A percentile compares a stretch with the other conserved stretches of the same genome.
Conservation (phyloP, 2,888 invertebrate genomes). For the Quadroppia sp. region DNA sequence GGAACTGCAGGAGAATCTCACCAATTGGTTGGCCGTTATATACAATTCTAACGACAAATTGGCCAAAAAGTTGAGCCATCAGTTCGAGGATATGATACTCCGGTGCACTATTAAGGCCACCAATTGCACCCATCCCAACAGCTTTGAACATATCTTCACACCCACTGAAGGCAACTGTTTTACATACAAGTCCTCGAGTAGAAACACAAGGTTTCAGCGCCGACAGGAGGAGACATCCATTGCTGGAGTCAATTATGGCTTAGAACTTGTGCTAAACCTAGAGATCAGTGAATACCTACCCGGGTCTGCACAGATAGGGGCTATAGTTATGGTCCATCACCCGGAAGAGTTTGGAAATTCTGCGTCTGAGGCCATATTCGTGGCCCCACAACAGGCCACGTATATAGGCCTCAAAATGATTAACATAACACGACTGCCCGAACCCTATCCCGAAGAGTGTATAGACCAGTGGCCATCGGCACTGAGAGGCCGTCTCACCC, state of each 20-base stretch:
- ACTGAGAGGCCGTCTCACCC: constrained; percentile 41
- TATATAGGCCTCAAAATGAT: constrained; percentile 45
- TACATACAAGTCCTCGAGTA: constrained; percentile 41
- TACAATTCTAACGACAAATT: constrained; percentile 42
- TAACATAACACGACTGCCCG: constrained; percentile 44
- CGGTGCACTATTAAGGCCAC: constrained; percentile 45
- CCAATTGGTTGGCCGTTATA: constrained; percentile 45
- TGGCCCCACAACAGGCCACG: constrained; percentile 44
- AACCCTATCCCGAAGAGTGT: constrained; percentile 47
- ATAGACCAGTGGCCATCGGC: constrained; percentile 44
- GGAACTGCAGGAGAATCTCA: constrained; percentile 45
- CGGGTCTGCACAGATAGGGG: constrained; percentile 44
- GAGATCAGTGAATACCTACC: constrained; percentile 43
- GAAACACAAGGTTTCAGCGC: background rate
- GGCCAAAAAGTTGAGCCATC: constrained; percentile 45
- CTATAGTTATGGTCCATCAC: constrained; percentile 45
- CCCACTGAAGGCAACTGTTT: constrained; percentile 46
- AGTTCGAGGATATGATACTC: constrained; percentile 46
- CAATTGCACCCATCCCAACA: constrained; percentile 43
- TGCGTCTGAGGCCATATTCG: constrained; percentile 45
- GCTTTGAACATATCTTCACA: constrained; percentile 43
- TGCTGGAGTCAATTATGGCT: constrained; percentile 44
- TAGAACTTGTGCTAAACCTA: constrained; percentile 45
- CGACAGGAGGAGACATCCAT: constrained; percentile 43
- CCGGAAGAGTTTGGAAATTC: constrained; percentile 44